Evolutionary conservation across 2,113 vertebrate species (phyloP), one percentile per base, ranked within the genome.

Genomic region (Pedionomus torquatus): DNA sequence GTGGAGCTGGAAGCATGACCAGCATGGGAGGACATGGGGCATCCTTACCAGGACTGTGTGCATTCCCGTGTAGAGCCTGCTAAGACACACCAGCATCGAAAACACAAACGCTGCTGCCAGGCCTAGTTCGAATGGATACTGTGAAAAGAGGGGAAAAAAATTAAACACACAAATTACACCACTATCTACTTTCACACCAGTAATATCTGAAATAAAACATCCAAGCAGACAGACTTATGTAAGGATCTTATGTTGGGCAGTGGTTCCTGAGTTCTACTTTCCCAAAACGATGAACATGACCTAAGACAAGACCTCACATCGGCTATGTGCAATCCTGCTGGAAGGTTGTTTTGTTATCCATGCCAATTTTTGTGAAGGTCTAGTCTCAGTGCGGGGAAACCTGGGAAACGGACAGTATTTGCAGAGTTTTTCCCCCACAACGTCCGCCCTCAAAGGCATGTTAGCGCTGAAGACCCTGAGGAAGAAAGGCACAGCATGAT

Each of bases 21-120:
- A 6, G 58, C 24, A 8, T 1, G 2, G 18, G 33, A 14, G 3
- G 7, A 44, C 0, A 13, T 30, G 17, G 65, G 4, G 37, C 58
- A 61, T 65, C 54, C 99, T 99, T 98, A 99, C 99, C 99, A 99
- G 97, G 17, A 99, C 98, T 0, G 99, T 99, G 98, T 99, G 99
- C 99, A 99, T 99, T 87, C 99, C 99, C 0, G 99, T 99, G 97
- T 99, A 99, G 64, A 99, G 97, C 52, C 99, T 98, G 95, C 99
- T 99, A 95, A 99, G 98, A 94, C 99, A 98, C 97, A 99, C 99
- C 97, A 99, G 81, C 0, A 96, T 95, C 0, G 99, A 99, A 65
- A 99, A 95, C 61, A 98, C 95, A 25, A 98, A 93, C 0, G 99
- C 99, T 44, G 98, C 94, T 30, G 71, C 71, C 92, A 99, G 94